Base-by-base conservation (phyloP, 2,888 invertebrate species). In the Meghimatium bilineatum region DNA sequence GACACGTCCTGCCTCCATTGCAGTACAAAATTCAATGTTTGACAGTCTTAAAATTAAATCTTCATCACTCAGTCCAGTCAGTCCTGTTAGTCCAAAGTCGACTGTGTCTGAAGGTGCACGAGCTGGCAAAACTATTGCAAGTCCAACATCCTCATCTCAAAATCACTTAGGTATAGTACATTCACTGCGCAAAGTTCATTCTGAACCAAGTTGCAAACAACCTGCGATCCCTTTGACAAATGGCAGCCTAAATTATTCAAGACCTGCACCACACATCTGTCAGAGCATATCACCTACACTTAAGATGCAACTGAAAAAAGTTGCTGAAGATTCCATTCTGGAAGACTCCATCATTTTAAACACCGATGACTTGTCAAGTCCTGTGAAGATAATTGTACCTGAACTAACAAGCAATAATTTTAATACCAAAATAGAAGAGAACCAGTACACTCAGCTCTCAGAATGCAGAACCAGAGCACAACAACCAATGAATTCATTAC, bases 21-120 rank as follows among this genome's bases (percentile, higher is more conserved):
- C 79, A 6, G 87, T 91, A n/a, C 91, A 92, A 76, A 91, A 91
- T 86, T 87, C 90, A 20, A 86, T 92, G 74, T 92, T 92, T 88
- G 91, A 92, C 84, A 88, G 89, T 82, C 83, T 92, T n/a, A 91
- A 91, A 85, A 82, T 72, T 60, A 49, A 72, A 75, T 32, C 38
- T 2, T 76, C 80, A 23, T 36, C 80, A 1, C 49, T 79, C 49
- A 80, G 82, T 60, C 82, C 84, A 32, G 38, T 49, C 20, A 85
- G 85, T 56, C 81, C 83, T 60, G 63, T 72, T 52, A 84, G 85
- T 52, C 85, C 86, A 8, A 80, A 81, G 23, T 86, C 80, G 26
- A 76, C 86, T 26, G 76, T 79, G 23, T 74, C 81, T 26, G 83
- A 83, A 14, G 78, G 76, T 34, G 79, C 74, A 36, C 36, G 80